These are phyloP conservation scores for Drosophila tripunctata DNA, from an alignment of 2,888 invertebrate genomes.

Conservation along the genomic window DNA sequence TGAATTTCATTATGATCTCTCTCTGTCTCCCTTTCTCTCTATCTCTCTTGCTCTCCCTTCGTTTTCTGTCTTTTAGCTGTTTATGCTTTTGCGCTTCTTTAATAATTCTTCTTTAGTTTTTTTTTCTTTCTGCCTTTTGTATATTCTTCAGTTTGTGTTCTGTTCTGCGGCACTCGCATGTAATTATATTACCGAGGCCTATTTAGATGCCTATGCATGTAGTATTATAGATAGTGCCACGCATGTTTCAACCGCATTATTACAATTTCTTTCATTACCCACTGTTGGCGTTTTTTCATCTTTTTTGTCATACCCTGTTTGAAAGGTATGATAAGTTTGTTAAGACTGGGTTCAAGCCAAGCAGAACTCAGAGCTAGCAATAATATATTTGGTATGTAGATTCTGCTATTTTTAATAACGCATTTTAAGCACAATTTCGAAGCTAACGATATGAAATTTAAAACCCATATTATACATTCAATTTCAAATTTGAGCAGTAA, in stretches of 20 bases:
- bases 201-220: constrained; percentile 31
- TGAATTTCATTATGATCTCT: constrained; percentile 67
- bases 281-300: no score
- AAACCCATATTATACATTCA: no score
- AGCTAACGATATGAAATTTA: no score
- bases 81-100: constrained; percentile 50
- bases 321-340: neutral
- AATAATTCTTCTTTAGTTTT: constrained; percentile 35
- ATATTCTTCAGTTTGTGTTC: constrained; percentile 36
- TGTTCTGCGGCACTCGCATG: constrained; percentile 58
- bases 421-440: no score
- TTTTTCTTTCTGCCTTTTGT: constrained; percentile 35
- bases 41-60: constrained; percentile 13
- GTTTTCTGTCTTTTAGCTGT: constrained; percentile 44
- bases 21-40: constrained; percentile 4
- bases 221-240: constrained; percentile 44
- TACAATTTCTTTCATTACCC: constrained; percentile 59
- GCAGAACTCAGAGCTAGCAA: no score
- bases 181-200: constrained; percentile 74
- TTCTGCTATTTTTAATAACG: no score
- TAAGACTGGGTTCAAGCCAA: neutral
- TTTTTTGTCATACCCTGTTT: constrained; percentile 1
- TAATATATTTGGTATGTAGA: no score
- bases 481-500: no score
- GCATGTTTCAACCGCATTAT: constrained; percentile 74